Conservation (phyloP, 2,888 invertebrate genomes). For the Trisateles emortualis region DNA sequence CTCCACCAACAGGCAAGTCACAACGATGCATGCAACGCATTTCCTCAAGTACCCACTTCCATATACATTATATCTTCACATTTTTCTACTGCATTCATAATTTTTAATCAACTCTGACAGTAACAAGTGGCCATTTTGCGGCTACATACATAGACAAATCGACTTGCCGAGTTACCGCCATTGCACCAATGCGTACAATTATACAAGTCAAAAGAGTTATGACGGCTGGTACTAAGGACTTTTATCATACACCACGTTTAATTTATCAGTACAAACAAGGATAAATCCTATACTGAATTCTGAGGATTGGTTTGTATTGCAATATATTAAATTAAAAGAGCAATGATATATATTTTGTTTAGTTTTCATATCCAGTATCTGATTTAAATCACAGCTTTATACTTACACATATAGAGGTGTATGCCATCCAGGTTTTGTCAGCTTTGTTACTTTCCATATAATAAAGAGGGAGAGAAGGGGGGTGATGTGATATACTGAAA, state of each 20-base stretch:
- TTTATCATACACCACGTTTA: slow-evolving; percentile 64
- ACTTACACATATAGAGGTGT: no score
- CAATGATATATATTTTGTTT: neutral
- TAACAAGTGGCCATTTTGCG: slow-evolving; percentile 29
- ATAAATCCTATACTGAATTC: slow-evolving; percentile 55
- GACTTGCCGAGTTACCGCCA: slow-evolving; percentile 26
- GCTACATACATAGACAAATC: slow-evolving; percentile 26
- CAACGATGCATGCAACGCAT: neutral
- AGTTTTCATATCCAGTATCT: no score
- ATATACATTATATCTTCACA: neutral
- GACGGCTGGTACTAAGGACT: slow-evolving; percentile 47
- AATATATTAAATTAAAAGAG: neutral
- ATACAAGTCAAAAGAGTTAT: slow-evolving; percentile 59
- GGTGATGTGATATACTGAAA: no score
- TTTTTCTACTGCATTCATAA: slow-evolving; percentile 1
- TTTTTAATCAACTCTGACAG: slow-evolving; percentile 21
- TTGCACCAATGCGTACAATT: slow-evolving; percentile 44
- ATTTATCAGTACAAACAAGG: slow-evolving; percentile 66
- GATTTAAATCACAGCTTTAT: no score
- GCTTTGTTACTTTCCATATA: no score
- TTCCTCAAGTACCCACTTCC: neutral
- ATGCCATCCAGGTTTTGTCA: no score
- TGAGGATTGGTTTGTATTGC: neutral
- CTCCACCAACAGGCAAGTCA: no score
- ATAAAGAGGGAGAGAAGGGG: no score